Conservation (phyloP, 2,888 invertebrate species). For the Euzetes globulus region DNA sequence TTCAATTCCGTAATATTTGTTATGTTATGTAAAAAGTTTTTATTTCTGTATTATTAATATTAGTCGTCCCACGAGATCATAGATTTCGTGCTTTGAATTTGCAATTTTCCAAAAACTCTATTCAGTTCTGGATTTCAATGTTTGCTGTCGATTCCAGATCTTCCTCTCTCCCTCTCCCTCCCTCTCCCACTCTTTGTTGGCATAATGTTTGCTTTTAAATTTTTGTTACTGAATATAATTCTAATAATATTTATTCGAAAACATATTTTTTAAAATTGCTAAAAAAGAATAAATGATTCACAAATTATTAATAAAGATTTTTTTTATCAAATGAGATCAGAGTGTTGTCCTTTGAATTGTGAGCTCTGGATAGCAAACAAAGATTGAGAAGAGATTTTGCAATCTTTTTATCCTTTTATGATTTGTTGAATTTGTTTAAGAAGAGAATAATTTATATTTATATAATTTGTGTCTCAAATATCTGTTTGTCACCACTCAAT, state of each 20-base stretch:
- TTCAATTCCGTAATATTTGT: background rate
- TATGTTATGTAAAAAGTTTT: conserved; percentile 6
- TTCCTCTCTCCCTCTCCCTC: background rate
- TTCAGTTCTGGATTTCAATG: background rate
- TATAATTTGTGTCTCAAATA: background rate
- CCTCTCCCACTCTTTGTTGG: background rate
- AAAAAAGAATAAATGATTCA: too few species aligned
- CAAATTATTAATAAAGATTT: background rate
- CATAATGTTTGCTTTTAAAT: background rate
- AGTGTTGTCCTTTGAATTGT: background rate
- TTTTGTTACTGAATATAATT: too few species aligned
- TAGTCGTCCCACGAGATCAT: conserved; percentile 5
- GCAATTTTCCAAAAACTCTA: background rate
- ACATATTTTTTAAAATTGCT: background rate
- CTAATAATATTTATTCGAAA: background rate
- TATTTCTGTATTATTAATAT: conserved; percentile 26
- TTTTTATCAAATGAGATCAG: background rate
- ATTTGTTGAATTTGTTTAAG: background rate
- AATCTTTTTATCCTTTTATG: background rate
- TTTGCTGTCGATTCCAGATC: background rate
- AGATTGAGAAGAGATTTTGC: background rate
- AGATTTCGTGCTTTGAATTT: conserved; percentile 20
- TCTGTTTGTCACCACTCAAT: background rate
- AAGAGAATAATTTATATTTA: conserved; percentile 2
- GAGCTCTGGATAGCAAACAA: background rate